A percentile compares a stretch with the other conserved stretches of the same genome.
These are phyloP conservation scores for Caenorhabditis auriculariae DNA, from an alignment of 2,888 invertebrate species.

Conservation along the genomic window DNA sequence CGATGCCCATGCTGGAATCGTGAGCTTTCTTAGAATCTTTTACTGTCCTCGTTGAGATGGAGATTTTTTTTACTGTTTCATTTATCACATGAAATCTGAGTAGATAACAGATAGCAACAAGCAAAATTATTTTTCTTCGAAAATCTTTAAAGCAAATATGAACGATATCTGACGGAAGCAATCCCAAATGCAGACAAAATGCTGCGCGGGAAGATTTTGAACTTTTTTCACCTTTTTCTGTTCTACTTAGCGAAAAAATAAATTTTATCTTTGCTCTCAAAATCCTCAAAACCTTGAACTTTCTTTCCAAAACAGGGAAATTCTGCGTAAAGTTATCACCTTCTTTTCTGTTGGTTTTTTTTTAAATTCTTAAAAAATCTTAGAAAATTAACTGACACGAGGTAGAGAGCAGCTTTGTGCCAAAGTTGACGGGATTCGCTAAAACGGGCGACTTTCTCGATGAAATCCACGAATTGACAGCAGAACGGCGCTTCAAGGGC, in stretches of 20 bases:
- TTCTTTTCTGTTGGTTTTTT: background rate
- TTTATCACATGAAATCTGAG: no score
- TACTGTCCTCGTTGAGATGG: no score
- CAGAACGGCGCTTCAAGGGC: slow-evolving; percentile 94
- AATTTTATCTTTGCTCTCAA: no score
- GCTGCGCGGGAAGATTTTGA: no score
- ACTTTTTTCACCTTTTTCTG: no score
- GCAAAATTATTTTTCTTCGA: slow-evolving; percentile 4
- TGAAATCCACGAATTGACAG: slow-evolving; percentile 92
- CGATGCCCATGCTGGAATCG: slow-evolving; percentile 75
- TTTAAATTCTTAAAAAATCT: background rate
- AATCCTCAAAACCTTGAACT: background rate
- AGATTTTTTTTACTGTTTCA: background rate
- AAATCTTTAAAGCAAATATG: no score
- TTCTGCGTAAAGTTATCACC: no score
- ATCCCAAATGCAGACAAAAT: no score
- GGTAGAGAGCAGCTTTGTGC: slow-evolving; percentile 61
- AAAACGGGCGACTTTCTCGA: slow-evolving; percentile 79
- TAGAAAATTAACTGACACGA: slow-evolving; percentile 38
- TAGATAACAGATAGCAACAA: background rate
- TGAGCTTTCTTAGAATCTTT: background rate
- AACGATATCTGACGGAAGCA: no score
- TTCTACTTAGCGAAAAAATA: no score
- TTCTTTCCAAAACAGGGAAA: background rate
- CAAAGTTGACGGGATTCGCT: slow-evolving; percentile 63